A percentile compares a stretch with the other conserved stretches of the same genome.
phyloP scores from a whole-genome alignment of 2,113 vertebrate species.

The Cygnus buccinator region DNA sequence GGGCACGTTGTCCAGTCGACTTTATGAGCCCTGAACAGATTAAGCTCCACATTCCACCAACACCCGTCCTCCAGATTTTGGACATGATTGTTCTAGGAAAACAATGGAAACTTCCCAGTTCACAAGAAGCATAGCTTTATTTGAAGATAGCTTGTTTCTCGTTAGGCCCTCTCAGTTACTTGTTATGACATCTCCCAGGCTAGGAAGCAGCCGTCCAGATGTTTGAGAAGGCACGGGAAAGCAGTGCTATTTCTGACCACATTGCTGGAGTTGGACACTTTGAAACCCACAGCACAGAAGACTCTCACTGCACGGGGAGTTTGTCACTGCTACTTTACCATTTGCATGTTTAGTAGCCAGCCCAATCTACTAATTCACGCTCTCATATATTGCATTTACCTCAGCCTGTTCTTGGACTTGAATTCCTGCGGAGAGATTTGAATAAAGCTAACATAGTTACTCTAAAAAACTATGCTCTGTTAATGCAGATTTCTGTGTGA shows the following conservation, averaged over 20 bases:
- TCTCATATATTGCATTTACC: background rate
- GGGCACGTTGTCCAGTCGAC: background rate
- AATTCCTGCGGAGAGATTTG: background rate
- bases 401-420: background rate
- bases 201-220: background rate
- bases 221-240: background rate
- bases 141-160: background rate
- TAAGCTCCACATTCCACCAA: background rate
- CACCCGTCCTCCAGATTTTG: background rate
- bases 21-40: background rate
- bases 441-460: background rate
- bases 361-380: background rate
- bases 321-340: background rate
- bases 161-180: background rate
- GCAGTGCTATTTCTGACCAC: background rate
- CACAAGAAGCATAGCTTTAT: background rate
- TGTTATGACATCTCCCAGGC: background rate
- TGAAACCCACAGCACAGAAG: background rate
- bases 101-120: background rate
- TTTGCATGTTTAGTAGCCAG: background rate
- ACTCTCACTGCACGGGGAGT: background rate
- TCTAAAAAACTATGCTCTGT: background rate
- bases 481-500: background rate
- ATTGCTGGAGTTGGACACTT: background rate
- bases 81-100: background rate